Conservation (phyloP, 2,888 invertebrate species). For the Eupeodes luniger region DNA sequence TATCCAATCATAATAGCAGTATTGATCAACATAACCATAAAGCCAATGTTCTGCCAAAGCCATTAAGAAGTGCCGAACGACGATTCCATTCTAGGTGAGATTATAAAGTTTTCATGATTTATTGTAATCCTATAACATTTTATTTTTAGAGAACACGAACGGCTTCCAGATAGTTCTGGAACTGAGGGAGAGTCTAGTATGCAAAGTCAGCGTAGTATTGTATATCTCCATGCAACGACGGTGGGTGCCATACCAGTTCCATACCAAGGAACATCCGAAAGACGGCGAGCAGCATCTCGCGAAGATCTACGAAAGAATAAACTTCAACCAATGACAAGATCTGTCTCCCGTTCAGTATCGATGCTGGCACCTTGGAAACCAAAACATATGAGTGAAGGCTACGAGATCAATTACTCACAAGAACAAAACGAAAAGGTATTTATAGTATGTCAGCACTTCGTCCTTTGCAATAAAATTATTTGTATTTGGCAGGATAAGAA, state of each 20-base stretch:
- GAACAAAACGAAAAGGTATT: slow-evolving; percentile 82
- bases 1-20: slow-evolving; percentile 64
- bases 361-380: slow-evolving; percentile 94
- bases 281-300: slow-evolving; percentile 88
- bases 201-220: slow-evolving; percentile 92
- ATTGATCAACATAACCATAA: slow-evolving; percentile 76
- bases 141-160: slow-evolving; percentile 81
- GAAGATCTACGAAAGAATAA: slow-evolving; percentile 88
- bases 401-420: slow-evolving; percentile 92
- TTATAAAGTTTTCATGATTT: background rate
- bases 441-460: background rate
- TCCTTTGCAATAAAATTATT: background rate
- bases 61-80: slow-evolving; percentile 82
- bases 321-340: slow-evolving; percentile 86
- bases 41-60: slow-evolving; percentile 83
- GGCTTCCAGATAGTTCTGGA: slow-evolving; percentile 85
- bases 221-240: slow-evolving; percentile 94
- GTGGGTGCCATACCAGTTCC: slow-evolving; percentile 94
- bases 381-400: slow-evolving; percentile 88
- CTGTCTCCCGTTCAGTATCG: slow-evolving; percentile 91
- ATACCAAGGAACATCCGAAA: slow-evolving; percentile 85
- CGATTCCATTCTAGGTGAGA: slow-evolving; percentile 79
- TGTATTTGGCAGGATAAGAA: slow-evolving; percentile 76
- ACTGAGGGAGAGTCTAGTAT: slow-evolving; percentile 91
- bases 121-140: background rate